These are phyloP conservation scores for Parazoanthus darwini DNA, from an alignment of 92 coral and sea anemone genomes.

Conservation along the genomic window DNA sequence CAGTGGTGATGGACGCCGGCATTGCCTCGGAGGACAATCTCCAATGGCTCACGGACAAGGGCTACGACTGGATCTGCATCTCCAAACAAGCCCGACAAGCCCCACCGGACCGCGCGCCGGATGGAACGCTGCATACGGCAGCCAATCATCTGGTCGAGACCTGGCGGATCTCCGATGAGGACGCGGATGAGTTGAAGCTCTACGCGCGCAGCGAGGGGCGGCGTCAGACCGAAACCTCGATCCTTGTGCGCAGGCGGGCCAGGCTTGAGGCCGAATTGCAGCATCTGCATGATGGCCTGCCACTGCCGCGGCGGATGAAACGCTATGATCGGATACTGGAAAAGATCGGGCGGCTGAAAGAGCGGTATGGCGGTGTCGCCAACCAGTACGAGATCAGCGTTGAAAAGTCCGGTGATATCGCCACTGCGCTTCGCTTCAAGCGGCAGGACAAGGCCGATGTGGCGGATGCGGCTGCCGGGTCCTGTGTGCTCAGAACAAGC, in stretches of 20 bases:
- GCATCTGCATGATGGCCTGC: slow-evolving; percentile 16
- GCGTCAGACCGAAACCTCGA: slow-evolving; percentile 16
- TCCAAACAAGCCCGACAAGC: slow-evolving; percentile 15
- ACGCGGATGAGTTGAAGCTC: slow-evolving; percentile 15
- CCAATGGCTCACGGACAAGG: slow-evolving; percentile 16
- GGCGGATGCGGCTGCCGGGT: slow-evolving; percentile 13
- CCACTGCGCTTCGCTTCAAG: slow-evolving; percentile 11
- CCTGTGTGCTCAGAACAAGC: slow-evolving; percentile 10
- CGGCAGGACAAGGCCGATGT: slow-evolving; percentile 11
- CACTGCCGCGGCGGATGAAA: slow-evolving; percentile 14
- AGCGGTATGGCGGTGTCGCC: slow-evolving; percentile 12
- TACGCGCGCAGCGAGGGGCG: slow-evolving; percentile 18
- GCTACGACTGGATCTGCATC: slow-evolving; percentile 13
- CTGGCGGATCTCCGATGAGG: slow-evolving; percentile 17
- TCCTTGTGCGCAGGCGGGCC: slow-evolving; percentile 18
- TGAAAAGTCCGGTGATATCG: slow-evolving; percentile 8
- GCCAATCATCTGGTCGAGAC: slow-evolving; percentile 15
- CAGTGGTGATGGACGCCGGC: slow-evolving; percentile 17
- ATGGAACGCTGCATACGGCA: slow-evolving; percentile 15
- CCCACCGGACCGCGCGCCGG: slow-evolving; percentile 20
- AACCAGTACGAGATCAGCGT: slow-evolving; percentile 9
- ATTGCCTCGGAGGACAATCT: slow-evolving; percentile 15
- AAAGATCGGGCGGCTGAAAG: slow-evolving; percentile 10
- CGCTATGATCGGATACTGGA: slow-evolving; percentile 9
- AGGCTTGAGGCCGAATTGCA: slow-evolving; percentile 15